Evolutionary conservation across 1,140 invertebrate genomes (phyloP), one percentile per base, ranked within the genome.

Genomic region (Formica selysi): DNA sequence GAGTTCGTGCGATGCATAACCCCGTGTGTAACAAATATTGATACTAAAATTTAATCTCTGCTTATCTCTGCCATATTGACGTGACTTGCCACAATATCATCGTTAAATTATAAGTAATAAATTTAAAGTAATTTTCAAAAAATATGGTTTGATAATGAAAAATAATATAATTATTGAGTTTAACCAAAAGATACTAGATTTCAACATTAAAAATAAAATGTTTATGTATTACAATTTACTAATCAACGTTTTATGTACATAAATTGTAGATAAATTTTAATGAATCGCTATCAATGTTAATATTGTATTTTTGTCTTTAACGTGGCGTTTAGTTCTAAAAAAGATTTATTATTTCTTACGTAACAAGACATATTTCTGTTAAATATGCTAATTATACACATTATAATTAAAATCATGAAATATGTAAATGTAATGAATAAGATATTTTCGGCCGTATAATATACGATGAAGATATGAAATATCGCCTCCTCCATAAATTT

Each of bases 1-100:
- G 26, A 10, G 22, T 36, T 36, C 51, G 3, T 36, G 29, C 1
- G 16, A 51, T 3, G 16, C 5, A 51, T 5, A 6, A 48, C 26
- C 10, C 10, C 10, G 11, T 51, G 7, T 70, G 2, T 70, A 19
- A n/a, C 1, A 16, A 57, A 74, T 26, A 74, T 74, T 38, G 22
- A 61, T 11, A 74, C 0, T 38, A 41, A 59, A 61, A 38, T 74
- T 54, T 61, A 74, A 61, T 74, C 71, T 59, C 2, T 19, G n/a
- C 32, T 74, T 74, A 59, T 73, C 70, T 73, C n/a, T 32, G 16
- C 13, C 8, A 36, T 5, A 74, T 11, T 29, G 57, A 74, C 7
- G 54, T 38, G n/a, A 3, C 5, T 3, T 13, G 4, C n/a, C 54
- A 32, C 32, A 19, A 19, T 41, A 26, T 74, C 11, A 26, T 61